Percentiles rank a stretch among this genome's conserved stretches.
phyloP scores from a whole-genome alignment of 2,888 invertebrate genomes.

The Xestia sexstrigata region DNA sequence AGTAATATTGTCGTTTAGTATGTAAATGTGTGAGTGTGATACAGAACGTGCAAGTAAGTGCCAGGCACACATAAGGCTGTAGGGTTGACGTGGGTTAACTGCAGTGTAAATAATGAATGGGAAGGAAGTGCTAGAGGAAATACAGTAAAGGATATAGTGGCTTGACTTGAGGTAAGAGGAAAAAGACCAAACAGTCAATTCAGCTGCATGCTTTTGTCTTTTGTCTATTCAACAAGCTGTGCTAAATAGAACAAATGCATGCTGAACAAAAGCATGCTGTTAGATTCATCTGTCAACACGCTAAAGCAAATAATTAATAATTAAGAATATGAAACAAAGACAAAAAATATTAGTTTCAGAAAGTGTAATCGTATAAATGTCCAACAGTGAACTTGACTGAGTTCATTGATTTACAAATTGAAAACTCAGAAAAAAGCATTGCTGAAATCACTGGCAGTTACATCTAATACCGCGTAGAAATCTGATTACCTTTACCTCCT shows the following conservation, averaged over 20 bases:
- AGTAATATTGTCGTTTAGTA: not conserved
- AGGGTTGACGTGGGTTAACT: conserved; percentile 36
- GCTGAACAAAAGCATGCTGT: not conserved
- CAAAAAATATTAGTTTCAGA: not conserved
- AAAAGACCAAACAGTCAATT: not conserved
- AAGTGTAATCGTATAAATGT: not conserved
- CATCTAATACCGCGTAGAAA: not conserved
- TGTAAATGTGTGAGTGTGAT: conserved; percentile 11
- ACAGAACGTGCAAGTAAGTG: conserved; percentile 26
- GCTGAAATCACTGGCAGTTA: not conserved
- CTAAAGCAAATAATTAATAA: not conserved
- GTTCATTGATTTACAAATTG: too few species aligned
- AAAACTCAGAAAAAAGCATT: not conserved
- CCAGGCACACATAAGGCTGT: conserved; percentile 23
- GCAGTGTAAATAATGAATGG: conserved; percentile 11
- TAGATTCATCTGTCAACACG: not conserved
- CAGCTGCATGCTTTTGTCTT: not conserved
- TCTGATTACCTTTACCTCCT: not conserved
- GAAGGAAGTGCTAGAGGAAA: not conserved
- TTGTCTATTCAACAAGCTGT: not conserved
- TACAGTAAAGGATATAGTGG: not conserved
- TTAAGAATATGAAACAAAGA: not conserved
- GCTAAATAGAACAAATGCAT: not conserved
- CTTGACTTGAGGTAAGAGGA: not conserved
- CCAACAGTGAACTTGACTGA: not conserved